Evolutionary conservation across 2,888 invertebrate species (phyloP), one percentile per base, ranked within the genome.

Genomic region (Sphaerophoria rueppellii): DNA sequence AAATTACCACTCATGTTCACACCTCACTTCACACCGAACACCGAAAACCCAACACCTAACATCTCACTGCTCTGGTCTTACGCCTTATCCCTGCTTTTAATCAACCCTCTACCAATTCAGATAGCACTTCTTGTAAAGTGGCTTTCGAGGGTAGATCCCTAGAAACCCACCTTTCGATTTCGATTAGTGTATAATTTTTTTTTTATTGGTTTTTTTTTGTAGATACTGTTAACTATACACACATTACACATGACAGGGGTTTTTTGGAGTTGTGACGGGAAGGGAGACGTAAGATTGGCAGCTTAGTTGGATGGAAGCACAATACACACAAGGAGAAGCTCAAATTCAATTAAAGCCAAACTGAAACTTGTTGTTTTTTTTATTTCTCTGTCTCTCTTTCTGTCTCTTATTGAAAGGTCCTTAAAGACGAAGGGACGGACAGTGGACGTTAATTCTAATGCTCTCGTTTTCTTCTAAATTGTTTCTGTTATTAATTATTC

Each of bases 401-500:
- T 11, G 14, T 55, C 2, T 72, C 67, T 40, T 11, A 61, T 35
- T 37, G 9, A 48, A 48, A n/a, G 14, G 43, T 52, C n/a, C 61
- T 57, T 58, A 12, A 43, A 60, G 60, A 60, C 60, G 6, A 43
- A 16, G 7, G 16, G 12, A 61, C 11, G 24, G 4, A 48, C 32
- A n/a, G 24, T 9, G 46, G 52, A 75, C 63, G 67, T 76, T 65
- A 35, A 72, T 72, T 72, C 35, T 69, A 58, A 57, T 76, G 32
- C 71, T 65, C 67, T 40, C 6, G 40, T 9, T 40, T 40, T 43
- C 12, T 58, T 46, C 16, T 61, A 54, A 75, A 79, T 80, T 71
- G 34, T 79, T 67, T 83, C 46, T 63, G 46, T 72, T 75, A 83
- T 83, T 80, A 79, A 83, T 80, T 83, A 83, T 83, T 79, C 61